These are phyloP conservation scores for Ophthalmolycus amberensis DNA, from an alignment of 2,113 vertebrate genomes.

Conservation along the genomic window DNA sequence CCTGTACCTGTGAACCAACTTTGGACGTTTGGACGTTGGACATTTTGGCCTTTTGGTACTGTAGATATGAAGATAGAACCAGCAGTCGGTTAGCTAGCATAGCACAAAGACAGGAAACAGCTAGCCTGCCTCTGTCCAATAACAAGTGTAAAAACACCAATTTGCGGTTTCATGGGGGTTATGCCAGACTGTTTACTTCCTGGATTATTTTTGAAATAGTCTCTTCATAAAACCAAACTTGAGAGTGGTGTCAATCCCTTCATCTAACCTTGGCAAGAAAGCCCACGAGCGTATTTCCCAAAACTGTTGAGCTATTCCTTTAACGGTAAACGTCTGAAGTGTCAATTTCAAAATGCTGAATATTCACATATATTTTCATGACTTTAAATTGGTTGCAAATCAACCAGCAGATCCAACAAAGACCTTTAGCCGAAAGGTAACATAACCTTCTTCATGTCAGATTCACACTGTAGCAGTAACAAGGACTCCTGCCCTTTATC, in stretches of 20 bases:
- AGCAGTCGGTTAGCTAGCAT: not conserved
- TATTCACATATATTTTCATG: conserved; percentile 5
- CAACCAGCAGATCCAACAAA: not conserved
- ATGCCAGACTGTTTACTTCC: not conserved
- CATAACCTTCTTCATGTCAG: conserved; percentile 11
- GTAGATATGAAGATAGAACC: not conserved
- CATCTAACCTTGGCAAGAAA: not conserved
- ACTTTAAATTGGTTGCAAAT: conserved; percentile 8
- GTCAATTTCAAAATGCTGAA: not conserved
- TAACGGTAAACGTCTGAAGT: not conserved
- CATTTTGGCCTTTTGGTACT: not conserved
- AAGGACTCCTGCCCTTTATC: conserved; percentile 56
- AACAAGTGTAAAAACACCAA: not conserved
- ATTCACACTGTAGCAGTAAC: conserved; percentile 22
- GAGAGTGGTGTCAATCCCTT: not conserved
- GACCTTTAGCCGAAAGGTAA: conserved; percentile 36
- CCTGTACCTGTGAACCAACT: not conserved
- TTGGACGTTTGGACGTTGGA: not conserved
- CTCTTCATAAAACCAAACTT: not conserved
- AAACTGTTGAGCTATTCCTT: not conserved
- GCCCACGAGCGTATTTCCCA: not conserved
- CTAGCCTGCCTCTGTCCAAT: not conserved
- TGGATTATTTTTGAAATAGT: not conserved
- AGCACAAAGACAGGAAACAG: not conserved
- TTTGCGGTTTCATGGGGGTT: not conserved